Evolutionary conservation across 2,113 vertebrate genomes (phyloP).

Genomic region (Seriola dumerili): DNA sequence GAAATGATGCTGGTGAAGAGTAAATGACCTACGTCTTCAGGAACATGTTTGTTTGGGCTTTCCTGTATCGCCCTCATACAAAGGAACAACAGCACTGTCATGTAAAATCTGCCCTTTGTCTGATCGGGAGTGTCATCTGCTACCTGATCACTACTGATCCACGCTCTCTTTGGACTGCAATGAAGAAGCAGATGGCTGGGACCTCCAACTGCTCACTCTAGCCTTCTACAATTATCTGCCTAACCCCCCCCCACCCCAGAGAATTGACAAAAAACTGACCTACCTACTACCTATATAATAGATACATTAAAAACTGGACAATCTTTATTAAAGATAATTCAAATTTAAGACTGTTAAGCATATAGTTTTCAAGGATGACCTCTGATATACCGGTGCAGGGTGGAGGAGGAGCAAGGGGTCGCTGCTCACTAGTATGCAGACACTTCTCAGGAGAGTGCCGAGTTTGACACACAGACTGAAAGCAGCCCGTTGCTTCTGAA

Average conservation of each 20-base stretch:
- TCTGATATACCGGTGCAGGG: not conserved
- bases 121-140: conserved; percentile 66
- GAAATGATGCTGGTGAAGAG: not conserved
- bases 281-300: too few species aligned
- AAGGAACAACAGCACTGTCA: conserved; percentile 32
- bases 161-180: conserved; percentile 40
- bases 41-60: conserved; percentile 39
- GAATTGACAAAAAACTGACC: too few species aligned
- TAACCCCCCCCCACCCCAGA: not conserved
- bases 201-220: conserved; percentile 63
- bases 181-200: conserved; percentile 74
- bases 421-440: conserved; percentile 25
- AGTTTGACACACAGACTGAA: conserved; percentile 71
- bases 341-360: not conserved
- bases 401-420: conserved; percentile 23
- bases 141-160: conserved; percentile 77
- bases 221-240: conserved; percentile 25
- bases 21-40: not conserved
- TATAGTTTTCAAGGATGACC: not conserved
- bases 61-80: conserved; percentile 17
- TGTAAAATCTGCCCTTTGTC: conserved; percentile 68
- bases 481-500: conserved; percentile 64
- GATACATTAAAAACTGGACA: not conserved
- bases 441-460: conserved; percentile 61
- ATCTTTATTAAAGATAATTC: not conserved